Base-by-base conservation (phyloP, 2,797 vertebrate species). In the Acipenser ruthenus region DNA sequence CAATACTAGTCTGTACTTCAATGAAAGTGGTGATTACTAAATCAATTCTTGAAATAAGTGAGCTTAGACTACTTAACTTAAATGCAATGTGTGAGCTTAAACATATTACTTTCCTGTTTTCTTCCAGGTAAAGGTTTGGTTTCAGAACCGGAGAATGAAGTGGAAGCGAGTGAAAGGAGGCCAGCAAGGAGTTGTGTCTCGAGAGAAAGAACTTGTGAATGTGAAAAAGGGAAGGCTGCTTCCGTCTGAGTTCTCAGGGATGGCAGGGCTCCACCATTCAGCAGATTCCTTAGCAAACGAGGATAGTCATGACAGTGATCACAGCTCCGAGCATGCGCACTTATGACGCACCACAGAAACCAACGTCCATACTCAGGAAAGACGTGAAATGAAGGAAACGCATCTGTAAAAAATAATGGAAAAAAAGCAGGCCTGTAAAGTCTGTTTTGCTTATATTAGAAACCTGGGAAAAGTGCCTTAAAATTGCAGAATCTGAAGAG, bases 141-240 rank as follows among this genome's bases (percentile, higher is more conserved):
- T 98, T 87, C 96, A 99, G 84, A 99, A 99, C 88, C 84, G 96
- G 68, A 79, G 96, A 66, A 99, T 99, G 96, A 99, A 99, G 83
- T 99, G 96, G 96, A 99, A 99, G 80, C 80, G 96, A 60, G 96
- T 99, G 78, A 99, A 98, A 82, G 96, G 96, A 23, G 95, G 96
- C 62, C 96, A 99, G 80, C 96, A 98, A 84, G 96, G 95, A 68
- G 94, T 93, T 6, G 94, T 94, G 0, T 95, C 95, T 5, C 89
- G 95, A 60, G 95, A 98, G 78, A 98, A 97, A 79, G 96, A 99
- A 93, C 93, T 98, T 84, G 95, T 93, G 73, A 97, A 98, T 64
- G 95, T 99, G 84, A 98, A 97, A 89, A 99, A 99, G 76, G 96
- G 95, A 73, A 96, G 93, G 0, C 77, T 98, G 77, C 92, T 97